Conservation (phyloP, 2,113 vertebrate species). For the Hippocampus guttulatus region DNA sequence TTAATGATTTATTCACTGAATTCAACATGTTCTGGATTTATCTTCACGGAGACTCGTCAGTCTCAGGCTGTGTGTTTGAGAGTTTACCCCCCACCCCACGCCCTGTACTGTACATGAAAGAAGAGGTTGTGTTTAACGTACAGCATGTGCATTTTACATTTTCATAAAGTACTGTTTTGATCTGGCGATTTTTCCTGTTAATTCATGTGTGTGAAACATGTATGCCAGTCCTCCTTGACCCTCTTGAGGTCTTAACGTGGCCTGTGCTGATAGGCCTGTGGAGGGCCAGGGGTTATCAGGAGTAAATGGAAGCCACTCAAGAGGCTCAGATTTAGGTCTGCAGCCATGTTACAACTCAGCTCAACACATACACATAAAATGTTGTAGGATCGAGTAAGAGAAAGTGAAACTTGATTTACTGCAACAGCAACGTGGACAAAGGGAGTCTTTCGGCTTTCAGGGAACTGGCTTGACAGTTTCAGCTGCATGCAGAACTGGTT, state of each 20-base stretch:
- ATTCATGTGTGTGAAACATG: background rate
- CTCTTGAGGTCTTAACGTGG: constrained; percentile 28
- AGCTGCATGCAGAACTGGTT: constrained; percentile 15
- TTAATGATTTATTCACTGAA: constrained; percentile 63
- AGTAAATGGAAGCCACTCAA: constrained; percentile 41
- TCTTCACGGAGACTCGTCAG: constrained; percentile 17
- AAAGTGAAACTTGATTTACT: constrained; percentile 8
- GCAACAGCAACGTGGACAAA: constrained; percentile 10
- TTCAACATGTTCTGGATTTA: constrained; percentile 42
- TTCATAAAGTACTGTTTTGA: background rate
- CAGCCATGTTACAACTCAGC: constrained; percentile 44
- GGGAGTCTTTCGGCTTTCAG: background rate
- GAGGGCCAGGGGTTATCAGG: constrained; percentile 54
- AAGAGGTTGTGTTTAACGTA: background rate
- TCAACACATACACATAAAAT: background rate
- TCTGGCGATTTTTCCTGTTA: background rate
- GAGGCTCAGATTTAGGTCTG: constrained; percentile 46
- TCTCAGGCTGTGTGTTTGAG: background rate
- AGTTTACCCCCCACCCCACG: background rate
- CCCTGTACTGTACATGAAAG: constrained; percentile 11
- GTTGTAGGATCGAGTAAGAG: background rate
- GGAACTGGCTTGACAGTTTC: constrained; percentile 26
- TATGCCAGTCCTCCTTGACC: constrained; percentile 47
- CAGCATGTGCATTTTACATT: constrained; percentile 7
- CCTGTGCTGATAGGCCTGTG: constrained; percentile 39